Conservation (phyloP, 1,140 invertebrate genomes). For the Trachymyrmex cornetzi region DNA sequence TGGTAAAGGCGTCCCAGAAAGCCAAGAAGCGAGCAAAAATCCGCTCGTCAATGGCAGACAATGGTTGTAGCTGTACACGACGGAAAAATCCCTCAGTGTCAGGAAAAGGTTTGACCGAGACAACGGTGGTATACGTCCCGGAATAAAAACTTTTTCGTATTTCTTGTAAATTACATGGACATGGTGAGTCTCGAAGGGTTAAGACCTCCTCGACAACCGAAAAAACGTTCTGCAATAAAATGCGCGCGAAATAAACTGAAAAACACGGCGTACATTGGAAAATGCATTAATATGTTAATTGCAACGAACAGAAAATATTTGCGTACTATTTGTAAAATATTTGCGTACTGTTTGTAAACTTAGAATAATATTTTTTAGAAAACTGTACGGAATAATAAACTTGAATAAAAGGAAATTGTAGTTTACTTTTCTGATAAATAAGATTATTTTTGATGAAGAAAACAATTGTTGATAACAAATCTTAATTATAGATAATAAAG, state of each 20-base stretch:
- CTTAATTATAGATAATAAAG: not conserved
- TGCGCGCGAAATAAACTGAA: conserved; percentile 10
- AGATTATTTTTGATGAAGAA: not conserved
- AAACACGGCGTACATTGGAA: not conserved
- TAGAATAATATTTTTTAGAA: conserved; percentile 25
- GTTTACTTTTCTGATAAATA: not conserved
- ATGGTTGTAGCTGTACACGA: conserved; percentile 59
- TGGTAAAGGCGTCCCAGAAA: conserved; percentile 61
- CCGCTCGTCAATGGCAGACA: conserved; percentile 62
- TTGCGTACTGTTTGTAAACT: not conserved
- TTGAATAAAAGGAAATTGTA: not conserved
- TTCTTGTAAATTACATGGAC: conserved; percentile 63
- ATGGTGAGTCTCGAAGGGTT: conserved; percentile 40
- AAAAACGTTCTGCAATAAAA: conserved; percentile 14
- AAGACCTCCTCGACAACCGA: conserved; percentile 36
- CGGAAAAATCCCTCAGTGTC: conserved; percentile 63
- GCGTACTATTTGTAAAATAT: not conserved
- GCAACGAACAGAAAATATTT: conserved; percentile 18
- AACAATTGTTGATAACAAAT: not conserved
- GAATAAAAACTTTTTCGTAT: conserved; percentile 46
- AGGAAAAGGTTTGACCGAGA: conserved; percentile 58
- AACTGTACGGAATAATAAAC: not conserved
- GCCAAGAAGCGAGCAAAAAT: conserved; percentile 63
- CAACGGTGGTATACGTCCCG: conserved; percentile 10
- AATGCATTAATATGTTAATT: conserved; percentile 41